Percentiles rank a stretch among this genome's conserved stretches.
phyloP scores from a whole-genome alignment of 1,140 invertebrate species.

The Propsilocerus akamusi region DNA sequence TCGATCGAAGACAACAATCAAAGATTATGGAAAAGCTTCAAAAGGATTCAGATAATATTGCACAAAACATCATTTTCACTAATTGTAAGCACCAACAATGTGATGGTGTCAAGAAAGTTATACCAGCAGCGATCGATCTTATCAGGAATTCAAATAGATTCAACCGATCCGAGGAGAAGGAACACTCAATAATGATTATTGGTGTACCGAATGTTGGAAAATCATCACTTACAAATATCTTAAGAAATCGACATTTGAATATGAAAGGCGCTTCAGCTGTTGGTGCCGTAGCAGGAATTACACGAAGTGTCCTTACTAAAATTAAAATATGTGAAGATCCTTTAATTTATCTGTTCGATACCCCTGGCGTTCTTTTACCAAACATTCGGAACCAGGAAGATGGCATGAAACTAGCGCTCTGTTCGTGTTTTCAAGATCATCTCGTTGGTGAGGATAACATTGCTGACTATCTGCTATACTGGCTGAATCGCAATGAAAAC shows the following conservation, averaged over 20 bases:
- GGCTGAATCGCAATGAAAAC: slow-evolving; percentile 61
- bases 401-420: slow-evolving; percentile 77
- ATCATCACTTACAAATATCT: slow-evolving; percentile 82
- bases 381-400: slow-evolving; percentile 51
- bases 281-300: slow-evolving; percentile 75
- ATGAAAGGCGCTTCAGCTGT: slow-evolving; percentile 51
- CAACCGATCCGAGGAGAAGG: slow-evolving; percentile 41
- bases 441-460: slow-evolving; percentile 69
- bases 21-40: slow-evolving; percentile 32
- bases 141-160: slow-evolving; percentile 57
- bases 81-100: slow-evolving; percentile 54
- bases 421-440: slow-evolving; percentile 70
- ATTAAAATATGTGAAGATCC: slow-evolving; percentile 77
- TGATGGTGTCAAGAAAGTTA: slow-evolving; percentile 37
- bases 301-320: slow-evolving; percentile 60
- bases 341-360: slow-evolving; percentile 75
- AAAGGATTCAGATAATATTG: background rate
- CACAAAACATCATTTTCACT: slow-evolving; percentile 54
- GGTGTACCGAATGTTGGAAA: slow-evolving; percentile 98
- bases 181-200: slow-evolving; percentile 77
- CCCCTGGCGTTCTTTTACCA: slow-evolving; percentile 83
- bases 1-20: slow-evolving; percentile 28
- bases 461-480: slow-evolving; percentile 84
- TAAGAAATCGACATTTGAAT: slow-evolving; percentile 55
- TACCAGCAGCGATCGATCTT: slow-evolving; percentile 48